Evolutionary conservation across 2,888 invertebrate genomes (phyloP).

Genomic region (Rhagonycha lutea): DNA sequence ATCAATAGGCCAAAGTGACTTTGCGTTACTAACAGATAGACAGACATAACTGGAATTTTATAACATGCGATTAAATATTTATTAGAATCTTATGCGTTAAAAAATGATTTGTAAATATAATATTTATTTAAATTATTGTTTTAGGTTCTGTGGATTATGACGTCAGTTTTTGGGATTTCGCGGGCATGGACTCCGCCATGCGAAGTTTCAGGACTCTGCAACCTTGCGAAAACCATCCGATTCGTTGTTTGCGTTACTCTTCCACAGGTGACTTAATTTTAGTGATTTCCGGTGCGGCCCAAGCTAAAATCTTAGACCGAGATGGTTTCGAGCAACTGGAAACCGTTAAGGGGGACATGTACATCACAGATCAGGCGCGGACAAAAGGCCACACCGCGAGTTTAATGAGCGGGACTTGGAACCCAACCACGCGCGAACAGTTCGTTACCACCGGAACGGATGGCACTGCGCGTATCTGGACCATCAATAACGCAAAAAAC

Average conservation of each 20-base stretch:
- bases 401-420: slow-evolving; percentile 90
- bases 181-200: slow-evolving; percentile 94
- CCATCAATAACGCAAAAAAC: slow-evolving; percentile 70
- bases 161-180: slow-evolving; percentile 97
- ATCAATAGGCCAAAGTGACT: too few species aligned
- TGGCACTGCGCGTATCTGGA: slow-evolving; percentile 92
- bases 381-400: slow-evolving; percentile 94
- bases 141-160: slow-evolving; percentile 95
- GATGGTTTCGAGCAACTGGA: slow-evolving; percentile 93
- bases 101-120: background rate
- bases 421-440: slow-evolving; percentile 87
- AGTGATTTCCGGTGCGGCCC: slow-evolving; percentile 89
- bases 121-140: too few species aligned
- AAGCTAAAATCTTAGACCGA: slow-evolving; percentile 91
- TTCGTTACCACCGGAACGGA: slow-evolving; percentile 95
- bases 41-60: too few species aligned
- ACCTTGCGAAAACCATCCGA: slow-evolving; percentile 95
- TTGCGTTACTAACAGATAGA: too few species aligned
- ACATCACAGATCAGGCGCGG: slow-evolving; percentile 89
- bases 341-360: slow-evolving; percentile 81
- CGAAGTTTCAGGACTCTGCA: slow-evolving; percentile 90
- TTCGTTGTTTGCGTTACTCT: slow-evolving; percentile 88
- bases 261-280: slow-evolving; percentile 92
- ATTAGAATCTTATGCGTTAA: background rate
- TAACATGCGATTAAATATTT: too few species aligned